Percentiles rank a stretch among this genome's conserved stretches.
phyloP scores from a whole-genome alignment of 2,888 invertebrate species.

The Stenolophus ochropezus region DNA sequence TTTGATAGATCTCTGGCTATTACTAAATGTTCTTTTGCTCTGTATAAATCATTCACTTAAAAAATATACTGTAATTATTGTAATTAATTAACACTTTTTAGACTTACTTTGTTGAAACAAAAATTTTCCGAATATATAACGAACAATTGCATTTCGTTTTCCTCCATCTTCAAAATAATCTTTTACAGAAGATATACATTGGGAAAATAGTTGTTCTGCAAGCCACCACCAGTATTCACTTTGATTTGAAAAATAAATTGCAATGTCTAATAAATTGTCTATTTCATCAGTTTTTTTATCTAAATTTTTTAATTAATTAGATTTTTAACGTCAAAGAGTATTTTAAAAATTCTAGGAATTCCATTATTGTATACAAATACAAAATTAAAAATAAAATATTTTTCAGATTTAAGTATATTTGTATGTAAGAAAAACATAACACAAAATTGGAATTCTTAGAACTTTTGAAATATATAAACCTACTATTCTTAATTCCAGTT shows the following conservation, averaged over 20 bases:
- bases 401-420: too few relatives aligned
- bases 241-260: conserved; percentile 71
- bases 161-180: conserved; percentile 73
- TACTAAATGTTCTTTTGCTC: conserved; percentile 66
- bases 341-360: too few relatives aligned
- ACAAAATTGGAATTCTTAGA: too few relatives aligned
- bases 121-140: conserved; percentile 76
- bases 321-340: too few relatives aligned
- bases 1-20: conserved; percentile 64
- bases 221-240: conserved; percentile 77
- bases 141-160: conserved; percentile 74
- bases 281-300: conserved; percentile 65
- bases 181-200: conserved; percentile 73
- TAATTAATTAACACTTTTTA: not conserved
- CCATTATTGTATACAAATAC: too few relatives aligned
- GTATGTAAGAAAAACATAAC: too few relatives aligned
- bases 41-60: conserved; percentile 66
- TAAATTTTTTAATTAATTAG: not conserved
- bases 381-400: too few relatives aligned
- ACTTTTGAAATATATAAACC: not conserved
- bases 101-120: conserved; percentile 74
- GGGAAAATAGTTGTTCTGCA: conserved; percentile 75
- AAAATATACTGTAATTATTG: not conserved
- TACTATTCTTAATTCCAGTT: conserved; percentile 61
- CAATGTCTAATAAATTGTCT: conserved; percentile 72